Base-by-base conservation (phyloP, 2,888 invertebrate species). In the Girardia tigrina region DNA sequence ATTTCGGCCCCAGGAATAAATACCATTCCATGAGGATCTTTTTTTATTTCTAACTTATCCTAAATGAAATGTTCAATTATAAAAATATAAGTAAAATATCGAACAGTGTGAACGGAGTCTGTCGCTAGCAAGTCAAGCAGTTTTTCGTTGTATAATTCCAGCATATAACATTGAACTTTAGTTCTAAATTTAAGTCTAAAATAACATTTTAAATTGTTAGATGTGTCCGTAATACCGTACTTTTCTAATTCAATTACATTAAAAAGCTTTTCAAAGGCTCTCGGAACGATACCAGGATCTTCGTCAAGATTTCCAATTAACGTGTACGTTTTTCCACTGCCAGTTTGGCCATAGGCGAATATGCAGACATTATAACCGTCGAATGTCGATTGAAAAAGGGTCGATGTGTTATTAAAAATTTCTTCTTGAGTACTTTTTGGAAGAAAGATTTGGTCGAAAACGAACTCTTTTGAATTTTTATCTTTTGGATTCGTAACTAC, bases 361-460 rank as follows among this genome's bases (percentile, higher is more conserved):
- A 97, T 97, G 86, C 97, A 98, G 78, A 97, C 95, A 84, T 98
- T 97, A 88, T 97, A 98, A 88, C 87, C 97, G 86, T 97, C 94
- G 84, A 98, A 95, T 74, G 97, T 92, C 85, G 86, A 86, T 79
- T 86, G 86, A 42, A 87, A 83, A 76, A 86, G 79, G 77, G 84
- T 84, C 85, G 85, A 80, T 2, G 85, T 84, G 78, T 85, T 84
- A 75, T 83, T 82, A 79, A 85, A 85, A 75, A 85, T 82, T 70
- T 80, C 80, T 78, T 84, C 83, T 78, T 85, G 85, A 20, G 81
- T 78, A 71, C 80, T 79, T 42, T 81, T 79, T 23, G 83, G 82
- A 81, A 82, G 81, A 79, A 85, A 85, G 27, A 85, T 80, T 36
- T 80, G 79, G 78, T 85, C 85, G 79, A 83, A 85, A 79, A 83